phyloP scores from a whole-genome alignment of 2,113 vertebrate genomes.

The Chlorodrepanis virens region DNA sequence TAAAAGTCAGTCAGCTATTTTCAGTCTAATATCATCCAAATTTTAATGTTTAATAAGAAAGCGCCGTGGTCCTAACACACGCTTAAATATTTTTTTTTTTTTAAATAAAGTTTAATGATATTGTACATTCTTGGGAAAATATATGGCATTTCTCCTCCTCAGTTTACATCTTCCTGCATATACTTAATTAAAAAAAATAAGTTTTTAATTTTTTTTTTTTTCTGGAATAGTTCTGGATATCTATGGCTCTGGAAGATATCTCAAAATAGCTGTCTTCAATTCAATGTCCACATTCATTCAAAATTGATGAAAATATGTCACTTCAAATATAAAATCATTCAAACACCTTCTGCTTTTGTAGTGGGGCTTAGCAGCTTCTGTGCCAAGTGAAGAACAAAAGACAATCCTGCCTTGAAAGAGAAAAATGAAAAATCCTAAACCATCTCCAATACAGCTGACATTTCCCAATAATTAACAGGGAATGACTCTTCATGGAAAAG shows the following conservation, averaged over 20 bases:
- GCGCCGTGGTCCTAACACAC: fast-evolving
- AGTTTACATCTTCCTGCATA: not conserved
- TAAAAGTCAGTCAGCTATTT: not conserved
- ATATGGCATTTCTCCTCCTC: not conserved
- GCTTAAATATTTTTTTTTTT: not conserved
- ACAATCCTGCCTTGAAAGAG: not conserved
- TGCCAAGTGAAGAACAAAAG: not conserved
- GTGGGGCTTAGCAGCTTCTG: not conserved
- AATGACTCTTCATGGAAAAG: not conserved
- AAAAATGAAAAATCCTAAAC: not conserved
- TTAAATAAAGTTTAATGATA: not conserved
- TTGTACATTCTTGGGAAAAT: not conserved
- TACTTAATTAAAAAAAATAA: not conserved
- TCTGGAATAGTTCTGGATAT: not conserved
- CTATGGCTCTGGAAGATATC: not conserved
- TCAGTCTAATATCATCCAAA: not conserved
- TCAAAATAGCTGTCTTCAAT: not conserved
- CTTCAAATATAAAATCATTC: not conserved
- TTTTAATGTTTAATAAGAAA: not conserved
- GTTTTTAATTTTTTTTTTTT: not conserved
- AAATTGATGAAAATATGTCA: not conserved
- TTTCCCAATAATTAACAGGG: not conserved
- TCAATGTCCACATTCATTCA: not conserved
- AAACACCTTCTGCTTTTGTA: not conserved
- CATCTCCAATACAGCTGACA: not conserved